These are phyloP conservation scores for Cebus imitator DNA, from an alignment of 2,113 vertebrate genomes.

Conservation along the genomic window DNA sequence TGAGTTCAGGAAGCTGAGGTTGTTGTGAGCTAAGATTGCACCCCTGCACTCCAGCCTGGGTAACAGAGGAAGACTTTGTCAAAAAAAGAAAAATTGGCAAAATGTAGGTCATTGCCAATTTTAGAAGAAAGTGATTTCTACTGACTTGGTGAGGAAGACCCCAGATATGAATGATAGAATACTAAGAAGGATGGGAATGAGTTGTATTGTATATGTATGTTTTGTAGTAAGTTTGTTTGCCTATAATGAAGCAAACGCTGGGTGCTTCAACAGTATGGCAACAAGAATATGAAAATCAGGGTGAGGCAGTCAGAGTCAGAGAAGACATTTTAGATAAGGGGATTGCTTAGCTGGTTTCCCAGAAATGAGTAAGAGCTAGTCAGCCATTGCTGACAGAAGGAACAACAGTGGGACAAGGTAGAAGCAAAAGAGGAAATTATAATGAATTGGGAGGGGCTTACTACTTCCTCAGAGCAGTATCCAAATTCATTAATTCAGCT, in stretches of 20 bases:
- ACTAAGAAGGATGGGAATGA: neutral
- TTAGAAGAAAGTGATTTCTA: neutral
- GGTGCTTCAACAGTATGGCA: accelerated
- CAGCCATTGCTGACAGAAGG: neutral
- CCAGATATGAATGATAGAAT: neutral
- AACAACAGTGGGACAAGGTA: neutral
- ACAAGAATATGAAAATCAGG: neutral
- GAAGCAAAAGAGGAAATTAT: neutral
- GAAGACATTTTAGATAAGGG: neutral
- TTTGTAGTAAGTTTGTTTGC: neutral
- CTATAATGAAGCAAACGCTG: neutral
- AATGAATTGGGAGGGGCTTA: neutral
- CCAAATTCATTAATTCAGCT: neutral
- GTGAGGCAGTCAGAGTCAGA: neutral
- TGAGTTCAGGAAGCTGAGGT: too few relatives aligned
- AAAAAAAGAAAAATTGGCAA: neutral
- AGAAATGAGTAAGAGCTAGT: neutral
- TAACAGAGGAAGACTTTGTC: too few relatives aligned
- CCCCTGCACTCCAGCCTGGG: too few relatives aligned
- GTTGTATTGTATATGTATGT: neutral
- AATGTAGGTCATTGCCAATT: neutral
- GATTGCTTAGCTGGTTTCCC: neutral
- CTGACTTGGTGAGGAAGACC: neutral
- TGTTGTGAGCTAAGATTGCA: too few relatives aligned
- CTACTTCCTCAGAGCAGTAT: neutral